Evolutionary conservation across 2,888 invertebrate species (phyloP).

Genomic region (Stegophylla sp.): DNA sequence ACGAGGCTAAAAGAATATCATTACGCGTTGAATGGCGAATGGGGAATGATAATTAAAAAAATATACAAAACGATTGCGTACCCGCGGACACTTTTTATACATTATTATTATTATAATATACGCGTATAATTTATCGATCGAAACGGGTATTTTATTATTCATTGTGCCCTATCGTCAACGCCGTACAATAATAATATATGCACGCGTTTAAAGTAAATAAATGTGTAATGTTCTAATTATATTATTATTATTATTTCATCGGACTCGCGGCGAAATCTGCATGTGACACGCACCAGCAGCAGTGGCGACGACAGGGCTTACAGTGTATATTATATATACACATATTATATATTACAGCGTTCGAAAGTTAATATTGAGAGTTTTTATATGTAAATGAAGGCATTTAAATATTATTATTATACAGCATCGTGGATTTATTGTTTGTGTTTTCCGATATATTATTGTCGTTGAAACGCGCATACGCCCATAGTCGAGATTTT

Average conservation of each 20-base stretch:
- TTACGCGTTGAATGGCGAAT: not conserved
- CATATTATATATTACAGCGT: too few species aligned
- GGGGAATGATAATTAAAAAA: not conserved
- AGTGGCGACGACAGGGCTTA: not conserved
- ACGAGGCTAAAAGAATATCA: too few species aligned
- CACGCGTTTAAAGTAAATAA: conserved; percentile 48
- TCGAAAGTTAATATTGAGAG: conserved; percentile 38
- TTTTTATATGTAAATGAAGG: conserved; percentile 47
- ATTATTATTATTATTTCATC: too few species aligned
- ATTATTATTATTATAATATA: too few species aligned
- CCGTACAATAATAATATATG: conserved; percentile 13
- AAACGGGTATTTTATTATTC: conserved; percentile 37
- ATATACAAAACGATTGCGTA: not conserved
- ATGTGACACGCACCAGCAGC: not conserved
- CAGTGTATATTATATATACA: too few species aligned
- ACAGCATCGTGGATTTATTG: conserved; percentile 21
- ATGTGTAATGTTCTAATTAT: conserved; percentile 52
- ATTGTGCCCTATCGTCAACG: conserved; percentile 3
- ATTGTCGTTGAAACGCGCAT: conserved; percentile 12
- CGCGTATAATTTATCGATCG: too few species aligned
- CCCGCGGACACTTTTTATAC: conserved; percentile 1
- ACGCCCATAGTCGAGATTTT: too few species aligned
- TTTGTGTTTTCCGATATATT: conserved; percentile 1
- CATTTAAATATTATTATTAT: conserved; percentile 47
- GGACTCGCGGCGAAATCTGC: conserved; percentile 2